A percentile compares a stretch with the other conserved stretches of the same genome.
These are phyloP conservation scores for Cheumatopsyche charites DNA, from an alignment of 1,140 invertebrate genomes.

Conservation along the genomic window DNA sequence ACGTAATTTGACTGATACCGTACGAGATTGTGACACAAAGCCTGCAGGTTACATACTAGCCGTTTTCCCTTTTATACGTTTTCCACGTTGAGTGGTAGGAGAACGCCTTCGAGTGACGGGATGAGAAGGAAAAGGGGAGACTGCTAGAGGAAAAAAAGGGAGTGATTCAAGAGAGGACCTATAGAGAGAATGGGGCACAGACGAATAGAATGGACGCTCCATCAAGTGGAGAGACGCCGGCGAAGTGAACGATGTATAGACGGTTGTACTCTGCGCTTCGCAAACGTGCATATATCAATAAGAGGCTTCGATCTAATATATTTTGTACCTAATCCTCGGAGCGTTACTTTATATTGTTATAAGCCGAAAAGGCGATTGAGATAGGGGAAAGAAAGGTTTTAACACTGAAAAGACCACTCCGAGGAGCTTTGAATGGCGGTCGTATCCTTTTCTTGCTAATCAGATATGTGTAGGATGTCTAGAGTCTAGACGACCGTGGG, in stretches of 20 bases:
- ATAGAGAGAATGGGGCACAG: conserved; percentile 27
- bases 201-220: conserved; percentile 31
- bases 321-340: too few species aligned
- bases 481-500: conserved; percentile 11
- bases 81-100: neutral
- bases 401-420: neutral
- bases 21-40: neutral
- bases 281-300: neutral
- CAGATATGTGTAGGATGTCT: conserved; percentile 12
- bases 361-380: too few species aligned
- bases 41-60: neutral
- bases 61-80: conserved; percentile 13
- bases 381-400: neutral
- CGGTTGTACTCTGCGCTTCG: neutral
- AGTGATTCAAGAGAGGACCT: conserved; percentile 29
- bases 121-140: conserved; percentile 1
- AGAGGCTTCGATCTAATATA: too few species aligned
- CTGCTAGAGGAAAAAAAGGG: conserved; percentile 22
- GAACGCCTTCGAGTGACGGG: conserved; percentile 21
- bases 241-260: conserved; percentile 29
- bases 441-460: conserved; percentile 1
- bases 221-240: conserved; percentile 26
- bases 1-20: neutral
- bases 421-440: neutral
- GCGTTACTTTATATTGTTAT: too few species aligned